A percentile compares a stretch with the other conserved stretches of the same genome.
These are phyloP conservation scores for Neogobius melanostomus DNA, from an alignment of 2,113 vertebrate species.

Conservation along the genomic window DNA sequence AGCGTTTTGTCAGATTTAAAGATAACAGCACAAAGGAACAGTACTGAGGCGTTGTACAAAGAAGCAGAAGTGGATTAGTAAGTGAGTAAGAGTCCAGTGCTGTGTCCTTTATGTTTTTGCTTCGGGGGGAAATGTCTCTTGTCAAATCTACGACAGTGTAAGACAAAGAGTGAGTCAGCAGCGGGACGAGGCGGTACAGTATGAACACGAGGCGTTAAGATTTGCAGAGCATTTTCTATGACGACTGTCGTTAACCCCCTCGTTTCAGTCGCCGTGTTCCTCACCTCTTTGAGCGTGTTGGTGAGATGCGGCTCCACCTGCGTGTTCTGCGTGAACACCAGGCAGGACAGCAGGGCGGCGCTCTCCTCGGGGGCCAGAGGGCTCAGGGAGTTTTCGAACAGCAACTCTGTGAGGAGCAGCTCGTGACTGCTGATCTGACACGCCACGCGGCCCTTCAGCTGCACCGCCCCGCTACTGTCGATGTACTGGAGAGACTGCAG, in stretches of 20 bases:
- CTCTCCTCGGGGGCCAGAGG: slow-evolving; percentile 87
- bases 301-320: slow-evolving; percentile 84
- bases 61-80: slow-evolving; percentile 15
- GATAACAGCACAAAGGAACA: slow-evolving; percentile 16
- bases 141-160: slow-evolving; percentile 14
- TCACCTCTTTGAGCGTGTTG: slow-evolving; percentile 83
- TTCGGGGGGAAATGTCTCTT: slow-evolving; percentile 20
- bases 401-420: slow-evolving; percentile 88
- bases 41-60: slow-evolving; percentile 4
- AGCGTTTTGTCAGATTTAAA: slow-evolving; percentile 49
- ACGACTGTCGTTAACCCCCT: too few species aligned
- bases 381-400: slow-evolving; percentile 87
- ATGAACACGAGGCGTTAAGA: not conserved
- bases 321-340: slow-evolving; percentile 86
- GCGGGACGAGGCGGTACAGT: not conserved
- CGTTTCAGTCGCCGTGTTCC: not conserved
- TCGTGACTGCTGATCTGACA: slow-evolving; percentile 92
- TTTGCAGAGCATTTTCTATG: too few species aligned
- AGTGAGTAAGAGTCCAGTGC: slow-evolving; percentile 34
- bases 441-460: slow-evolving; percentile 89
- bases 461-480: slow-evolving; percentile 81
- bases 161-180: slow-evolving; percentile 24
- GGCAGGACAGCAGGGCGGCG: slow-evolving; percentile 87
- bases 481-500: slow-evolving; percentile 86
- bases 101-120: slow-evolving; percentile 25